Evolutionary conservation across 2,888 invertebrate species (phyloP).

Genomic region (Agrochola circellaris): DNA sequence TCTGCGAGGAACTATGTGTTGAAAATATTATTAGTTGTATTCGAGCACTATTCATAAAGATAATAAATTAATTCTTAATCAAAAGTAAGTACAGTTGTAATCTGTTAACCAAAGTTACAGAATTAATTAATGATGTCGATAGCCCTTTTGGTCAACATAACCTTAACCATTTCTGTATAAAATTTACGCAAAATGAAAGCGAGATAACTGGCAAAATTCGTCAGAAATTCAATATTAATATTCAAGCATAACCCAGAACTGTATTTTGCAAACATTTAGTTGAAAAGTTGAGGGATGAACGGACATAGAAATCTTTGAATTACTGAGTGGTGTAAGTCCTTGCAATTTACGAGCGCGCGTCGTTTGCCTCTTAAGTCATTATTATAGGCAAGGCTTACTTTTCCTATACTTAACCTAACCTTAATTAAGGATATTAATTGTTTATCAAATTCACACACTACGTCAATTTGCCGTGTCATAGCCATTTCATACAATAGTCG

Average conservation of each 20-base stretch:
- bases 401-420: too few relatives aligned
- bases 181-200: conserved; percentile 38
- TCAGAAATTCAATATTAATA: conserved; percentile 54
- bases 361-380: neutral
- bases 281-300: conserved; percentile 23
- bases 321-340: neutral
- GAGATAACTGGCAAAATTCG: conserved; percentile 36
- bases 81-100: conserved; percentile 1
- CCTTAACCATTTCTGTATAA: conserved; percentile 35
- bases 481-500: neutral
- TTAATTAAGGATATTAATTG: neutral
- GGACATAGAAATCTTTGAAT: conserved; percentile 36
- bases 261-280: conserved; percentile 51
- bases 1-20: neutral
- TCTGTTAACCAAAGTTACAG: conserved; percentile 12
- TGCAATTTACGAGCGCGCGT: neutral
- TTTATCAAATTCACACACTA: neutral
- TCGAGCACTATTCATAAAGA: neutral
- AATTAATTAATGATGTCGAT: conserved; percentile 30
- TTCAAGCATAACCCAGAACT: conserved; percentile 53
- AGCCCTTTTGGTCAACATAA: conserved; percentile 35
- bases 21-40: neutral
- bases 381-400: neutral
- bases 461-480: neutral
- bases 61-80: neutral